A percentile compares a stretch with the other conserved stretches of the same genome.
phyloP scores from a whole-genome alignment of 2,797 vertebrate genomes.

The Crocidura indochinensis region DNA sequence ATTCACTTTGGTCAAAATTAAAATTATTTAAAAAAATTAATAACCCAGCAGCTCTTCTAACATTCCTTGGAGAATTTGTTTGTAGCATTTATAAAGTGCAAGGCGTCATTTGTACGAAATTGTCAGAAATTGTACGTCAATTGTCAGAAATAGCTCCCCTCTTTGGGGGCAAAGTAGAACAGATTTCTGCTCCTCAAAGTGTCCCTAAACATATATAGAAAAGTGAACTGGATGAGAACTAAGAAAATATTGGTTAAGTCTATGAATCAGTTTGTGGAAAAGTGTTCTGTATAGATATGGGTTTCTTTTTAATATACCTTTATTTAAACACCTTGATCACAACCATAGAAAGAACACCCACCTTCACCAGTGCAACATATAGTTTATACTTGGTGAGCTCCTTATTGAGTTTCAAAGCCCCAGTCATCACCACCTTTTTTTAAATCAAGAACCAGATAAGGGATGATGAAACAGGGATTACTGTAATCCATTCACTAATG shows the following conservation, averaged over 20 bases:
- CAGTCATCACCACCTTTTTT: constrained; percentile 5
- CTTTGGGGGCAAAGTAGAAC: background rate
- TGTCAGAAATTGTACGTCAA: no score
- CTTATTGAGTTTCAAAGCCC: constrained; percentile 9
- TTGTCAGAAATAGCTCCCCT: constrained; percentile 66
- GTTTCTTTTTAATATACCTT: background rate
- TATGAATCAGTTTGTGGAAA: constrained; percentile 35
- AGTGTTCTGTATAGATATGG: background rate
- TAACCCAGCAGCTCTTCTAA: constrained; percentile 62
- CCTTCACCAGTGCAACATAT: no score
- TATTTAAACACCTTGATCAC: no score
- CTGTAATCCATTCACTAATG: constrained; percentile 53
- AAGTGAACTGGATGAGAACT: background rate
- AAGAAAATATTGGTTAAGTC: constrained; percentile 1
- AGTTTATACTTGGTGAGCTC: background rate
- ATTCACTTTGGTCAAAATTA: no score
- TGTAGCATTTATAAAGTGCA: constrained; percentile 53
- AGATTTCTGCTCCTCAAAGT: background rate
- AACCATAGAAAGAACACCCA: no score
- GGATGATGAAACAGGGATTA: constrained; percentile 20
- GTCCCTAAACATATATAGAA: background rate
- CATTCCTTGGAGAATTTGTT: constrained; percentile 58
- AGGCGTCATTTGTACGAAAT: constrained; percentile 7
- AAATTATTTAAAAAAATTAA: constrained; percentile 5
- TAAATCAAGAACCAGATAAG: background rate